phyloP scores from a whole-genome alignment of 2,113 vertebrate genomes.

The Panthera tigris region DNA sequence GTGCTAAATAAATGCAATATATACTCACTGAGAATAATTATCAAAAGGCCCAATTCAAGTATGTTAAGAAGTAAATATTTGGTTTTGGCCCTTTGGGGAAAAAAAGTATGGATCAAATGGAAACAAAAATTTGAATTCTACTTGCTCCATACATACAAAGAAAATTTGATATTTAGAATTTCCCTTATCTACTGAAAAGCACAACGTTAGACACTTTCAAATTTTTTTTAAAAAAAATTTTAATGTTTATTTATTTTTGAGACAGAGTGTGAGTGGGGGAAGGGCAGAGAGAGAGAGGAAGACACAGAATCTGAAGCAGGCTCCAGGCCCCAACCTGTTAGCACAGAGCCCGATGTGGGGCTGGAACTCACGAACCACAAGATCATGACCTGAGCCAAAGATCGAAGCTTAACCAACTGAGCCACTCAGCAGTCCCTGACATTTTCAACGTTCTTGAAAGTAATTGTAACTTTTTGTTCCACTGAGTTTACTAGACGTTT shows the following conservation, averaged over 20 bases:
- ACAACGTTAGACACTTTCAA: background rate
- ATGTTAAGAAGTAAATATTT: background rate
- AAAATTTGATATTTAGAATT: background rate
- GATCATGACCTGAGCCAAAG: no score
- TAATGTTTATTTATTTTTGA: no score
- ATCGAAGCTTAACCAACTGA: no score
- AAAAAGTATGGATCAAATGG: background rate
- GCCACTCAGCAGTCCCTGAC: no score
- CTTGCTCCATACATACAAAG: background rate
- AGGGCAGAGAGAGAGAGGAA: no score
- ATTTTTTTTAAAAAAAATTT: background rate
- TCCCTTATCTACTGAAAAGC: background rate
- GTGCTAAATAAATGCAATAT: conserved; percentile 24
- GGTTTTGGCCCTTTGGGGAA: background rate
- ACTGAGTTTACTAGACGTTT: background rate
- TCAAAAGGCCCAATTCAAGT: background rate
- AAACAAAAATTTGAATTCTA: conserved; percentile 1
- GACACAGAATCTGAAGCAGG: no score
- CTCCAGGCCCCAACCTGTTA: no score
- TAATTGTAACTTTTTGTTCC: background rate
- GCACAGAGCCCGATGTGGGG: no score
- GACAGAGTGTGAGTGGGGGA: no score
- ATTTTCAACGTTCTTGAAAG: background rate
- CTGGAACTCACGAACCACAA: no score
- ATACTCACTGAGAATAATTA: conserved; percentile 9